Conservation (phyloP, 1,140 invertebrate genomes). For the Apolygus lucorum region DNA sequence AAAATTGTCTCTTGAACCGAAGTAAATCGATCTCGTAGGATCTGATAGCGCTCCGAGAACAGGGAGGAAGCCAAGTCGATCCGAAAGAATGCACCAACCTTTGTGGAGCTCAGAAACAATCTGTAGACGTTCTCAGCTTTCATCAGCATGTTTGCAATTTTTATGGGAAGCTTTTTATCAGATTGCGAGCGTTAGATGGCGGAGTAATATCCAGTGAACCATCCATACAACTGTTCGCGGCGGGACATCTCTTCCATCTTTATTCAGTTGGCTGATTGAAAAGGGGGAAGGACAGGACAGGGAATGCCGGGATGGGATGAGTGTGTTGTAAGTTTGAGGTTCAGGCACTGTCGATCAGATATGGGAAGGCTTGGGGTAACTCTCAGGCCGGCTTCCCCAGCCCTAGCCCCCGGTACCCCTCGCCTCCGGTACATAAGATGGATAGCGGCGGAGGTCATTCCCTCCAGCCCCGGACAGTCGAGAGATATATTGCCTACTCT, state of each 20-base stretch:
- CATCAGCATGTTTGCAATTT: neutral
- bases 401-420: neutral
- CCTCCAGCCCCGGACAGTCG: constrained; percentile 17
- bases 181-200: no score
- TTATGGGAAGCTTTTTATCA: neutral
- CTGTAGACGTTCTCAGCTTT: no score
- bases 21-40: no score
- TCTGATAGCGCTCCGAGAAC: no score
- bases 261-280: constrained; percentile 6
- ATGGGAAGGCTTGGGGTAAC: constrained; percentile 2
- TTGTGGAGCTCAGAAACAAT: no score
- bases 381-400: neutral
- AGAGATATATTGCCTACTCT: constrained; percentile 19
- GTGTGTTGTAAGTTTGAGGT: constrained; percentile 5
- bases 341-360: constrained; percentile 18
- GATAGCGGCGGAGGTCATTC: constrained; percentile 20
- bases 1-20: no score
- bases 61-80: no score
- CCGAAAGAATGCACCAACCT: no score
- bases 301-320: neutral
- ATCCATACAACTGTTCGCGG: neutral
- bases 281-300: neutral
- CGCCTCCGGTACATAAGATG: constrained; percentile 1
- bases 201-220: no score
- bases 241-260: neutral